These are phyloP conservation scores for Danaus plexippus DNA, from an alignment of 1,140 invertebrate species.

Conservation along the genomic window DNA sequence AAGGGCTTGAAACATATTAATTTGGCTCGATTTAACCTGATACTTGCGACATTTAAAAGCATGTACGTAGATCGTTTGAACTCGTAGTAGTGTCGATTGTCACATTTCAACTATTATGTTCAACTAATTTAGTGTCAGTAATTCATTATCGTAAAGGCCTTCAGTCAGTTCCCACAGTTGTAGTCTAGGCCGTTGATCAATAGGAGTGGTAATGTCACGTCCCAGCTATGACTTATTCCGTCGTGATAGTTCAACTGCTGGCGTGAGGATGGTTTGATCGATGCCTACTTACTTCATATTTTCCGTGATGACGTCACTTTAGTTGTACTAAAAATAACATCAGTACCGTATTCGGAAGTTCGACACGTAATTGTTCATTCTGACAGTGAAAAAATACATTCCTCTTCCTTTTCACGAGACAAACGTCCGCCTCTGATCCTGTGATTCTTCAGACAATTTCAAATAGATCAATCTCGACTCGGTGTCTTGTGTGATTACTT, in stretches of 20 bases:
- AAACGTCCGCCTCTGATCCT: slow-evolving; percentile 11
- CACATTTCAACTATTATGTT: no score
- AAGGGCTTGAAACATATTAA: no score
- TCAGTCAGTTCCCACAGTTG: slow-evolving; percentile 11
- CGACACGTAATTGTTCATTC: no score
- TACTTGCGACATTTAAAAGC: no score
- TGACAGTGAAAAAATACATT: not conserved
- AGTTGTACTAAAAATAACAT: not conserved
- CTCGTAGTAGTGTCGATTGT: no score
- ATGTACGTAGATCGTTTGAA: no score
- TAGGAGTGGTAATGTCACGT: slow-evolving; percentile 7
- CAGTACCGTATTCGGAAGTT: not conserved
- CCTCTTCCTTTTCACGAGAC: slow-evolving; percentile 7
- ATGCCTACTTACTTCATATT: slow-evolving; percentile 8
- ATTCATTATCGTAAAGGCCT: not conserved
- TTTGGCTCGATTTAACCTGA: no score
- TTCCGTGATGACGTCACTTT: not conserved
- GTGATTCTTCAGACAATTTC: slow-evolving; percentile 9
- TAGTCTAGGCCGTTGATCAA: slow-evolving; percentile 10
- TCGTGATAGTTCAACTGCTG: slow-evolving; percentile 19
- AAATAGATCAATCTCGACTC: slow-evolving; percentile 29
- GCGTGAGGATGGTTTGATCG: slow-evolving; percentile 4
- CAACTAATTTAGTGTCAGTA: no score
- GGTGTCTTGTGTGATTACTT: slow-evolving; percentile 29
- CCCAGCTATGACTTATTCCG: slow-evolving; percentile 16